phyloP scores from a whole-genome alignment of 2,888 invertebrate species.

The Ochropleura leucogaster region DNA sequence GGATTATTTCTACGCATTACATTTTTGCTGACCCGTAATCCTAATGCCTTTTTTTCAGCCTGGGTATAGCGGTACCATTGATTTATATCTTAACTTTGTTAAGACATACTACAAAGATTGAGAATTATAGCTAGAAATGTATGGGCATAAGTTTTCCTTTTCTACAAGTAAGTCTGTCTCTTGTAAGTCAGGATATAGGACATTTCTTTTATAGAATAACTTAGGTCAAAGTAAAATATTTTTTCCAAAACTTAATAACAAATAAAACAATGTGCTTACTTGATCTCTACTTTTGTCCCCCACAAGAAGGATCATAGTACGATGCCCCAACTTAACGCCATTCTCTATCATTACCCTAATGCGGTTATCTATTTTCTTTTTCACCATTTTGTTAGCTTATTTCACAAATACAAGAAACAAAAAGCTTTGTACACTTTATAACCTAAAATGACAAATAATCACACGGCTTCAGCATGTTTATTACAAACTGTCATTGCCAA shows the following conservation, averaged over 20 bases:
- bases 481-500: constrained; percentile 9
- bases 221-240: neutral
- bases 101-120: neutral
- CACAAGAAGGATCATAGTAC: constrained; percentile 98
- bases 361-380: constrained; percentile 99
- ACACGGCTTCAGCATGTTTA: constrained; percentile 50
- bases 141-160: neutral
- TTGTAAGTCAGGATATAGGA: neutral
- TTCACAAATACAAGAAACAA: constrained; percentile 33
- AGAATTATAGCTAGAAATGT: neutral
- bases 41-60: no score
- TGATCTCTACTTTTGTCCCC: constrained; percentile 99
- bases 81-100: no score
- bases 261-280: constrained; percentile 86
- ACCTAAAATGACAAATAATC: constrained; percentile 69
- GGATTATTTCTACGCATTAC: neutral
- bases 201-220: neutral
- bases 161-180: neutral
- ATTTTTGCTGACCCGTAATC: no score
- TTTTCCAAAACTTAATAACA: neutral
- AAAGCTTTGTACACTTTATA: constrained; percentile 60
- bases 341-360: constrained; percentile 99
- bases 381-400: constrained; percentile 92
- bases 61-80: no score
- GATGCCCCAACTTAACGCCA: constrained; percentile 97